Evolutionary conservation across 1,140 invertebrate genomes (phyloP).

Genomic region (Chrysoperla carnea): DNA sequence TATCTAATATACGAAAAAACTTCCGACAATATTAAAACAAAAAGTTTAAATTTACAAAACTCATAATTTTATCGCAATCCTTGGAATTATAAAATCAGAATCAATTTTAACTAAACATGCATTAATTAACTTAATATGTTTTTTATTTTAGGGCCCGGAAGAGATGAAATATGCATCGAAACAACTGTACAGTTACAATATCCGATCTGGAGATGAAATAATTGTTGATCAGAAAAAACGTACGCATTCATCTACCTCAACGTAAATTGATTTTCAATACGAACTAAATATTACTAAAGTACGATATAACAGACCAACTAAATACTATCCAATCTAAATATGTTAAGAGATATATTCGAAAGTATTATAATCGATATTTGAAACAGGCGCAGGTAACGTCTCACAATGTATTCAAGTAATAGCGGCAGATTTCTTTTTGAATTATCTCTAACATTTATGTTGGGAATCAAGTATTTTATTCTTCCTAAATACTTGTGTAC

Average conservation of each 20-base stretch:
- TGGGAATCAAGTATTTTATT: neutral
- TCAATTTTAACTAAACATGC: no score
- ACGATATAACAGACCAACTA: neutral
- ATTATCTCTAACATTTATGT: neutral
- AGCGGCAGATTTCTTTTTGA: neutral
- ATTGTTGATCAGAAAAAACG: slow-evolving; percentile 57
- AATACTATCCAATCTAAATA: neutral
- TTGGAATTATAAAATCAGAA: no score
- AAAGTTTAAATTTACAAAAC: no score
- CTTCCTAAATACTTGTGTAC: neutral
- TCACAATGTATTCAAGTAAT: neutral
- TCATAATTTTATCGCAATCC: no score
- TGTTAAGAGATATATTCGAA: neutral
- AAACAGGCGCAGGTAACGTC: neutral
- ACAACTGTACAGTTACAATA: slow-evolving; percentile 80
- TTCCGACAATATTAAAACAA: no score
- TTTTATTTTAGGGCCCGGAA: slow-evolving; percentile 53
- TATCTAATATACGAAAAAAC: no score
- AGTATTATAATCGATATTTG: neutral
- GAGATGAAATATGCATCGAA: slow-evolving; percentile 77
- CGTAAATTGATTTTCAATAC: no score
- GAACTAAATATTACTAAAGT: neutral
- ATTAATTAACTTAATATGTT: no score
- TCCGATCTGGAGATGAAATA: slow-evolving; percentile 78
- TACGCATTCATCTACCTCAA: slow-evolving; percentile 1